phyloP scores from a whole-genome alignment of 2,888 invertebrate genomes.

The Vannuccia rotundouncinata region DNA sequence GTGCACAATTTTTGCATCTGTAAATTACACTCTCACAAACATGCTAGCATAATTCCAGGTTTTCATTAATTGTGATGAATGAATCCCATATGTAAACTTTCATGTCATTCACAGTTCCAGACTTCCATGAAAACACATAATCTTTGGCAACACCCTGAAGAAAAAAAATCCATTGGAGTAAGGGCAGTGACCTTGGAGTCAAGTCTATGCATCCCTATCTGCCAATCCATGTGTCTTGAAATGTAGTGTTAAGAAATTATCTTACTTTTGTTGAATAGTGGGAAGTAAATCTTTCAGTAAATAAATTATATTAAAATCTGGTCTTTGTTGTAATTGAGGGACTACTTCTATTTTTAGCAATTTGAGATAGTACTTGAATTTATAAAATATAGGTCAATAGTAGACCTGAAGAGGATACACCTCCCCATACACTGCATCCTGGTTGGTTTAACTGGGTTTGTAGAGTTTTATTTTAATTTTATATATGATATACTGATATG shows the following conservation, averaged over 20 bases:
- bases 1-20: neutral
- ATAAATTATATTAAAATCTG: neutral
- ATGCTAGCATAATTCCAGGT: neutral
- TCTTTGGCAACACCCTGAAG: neutral
- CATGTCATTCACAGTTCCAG: neutral
- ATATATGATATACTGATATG: neutral
- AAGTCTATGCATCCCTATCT: neutral
- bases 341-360: neutral
- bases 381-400: neutral
- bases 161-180: neutral
- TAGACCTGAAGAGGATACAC: neutral
- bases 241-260: neutral
- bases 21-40: neutral
- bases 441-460: neutral
- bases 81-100: neutral
- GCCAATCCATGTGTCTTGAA: neutral
- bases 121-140: neutral
- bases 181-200: neutral
- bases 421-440: neutral
- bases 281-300: neutral
- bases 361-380: neutral
- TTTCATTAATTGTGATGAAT: neutral
- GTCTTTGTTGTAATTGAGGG: neutral
- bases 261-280: neutral
- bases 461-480: neutral